These are phyloP conservation scores for Psilanteris sp. DNA, from an alignment of 1,140 invertebrate genomes.

Conservation along the genomic window DNA sequence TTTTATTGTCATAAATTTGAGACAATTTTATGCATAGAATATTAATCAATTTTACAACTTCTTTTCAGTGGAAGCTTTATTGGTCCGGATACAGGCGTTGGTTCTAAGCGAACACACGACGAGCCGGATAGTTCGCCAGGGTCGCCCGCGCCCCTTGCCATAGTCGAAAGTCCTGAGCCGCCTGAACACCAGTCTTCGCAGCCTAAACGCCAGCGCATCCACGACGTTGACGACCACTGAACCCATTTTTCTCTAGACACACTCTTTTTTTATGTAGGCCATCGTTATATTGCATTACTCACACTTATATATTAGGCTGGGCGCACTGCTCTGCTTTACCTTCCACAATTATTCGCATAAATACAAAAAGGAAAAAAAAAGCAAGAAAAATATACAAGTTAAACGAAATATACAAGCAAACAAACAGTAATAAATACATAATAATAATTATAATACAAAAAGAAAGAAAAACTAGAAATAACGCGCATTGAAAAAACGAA, in stretches of 20 bases:
- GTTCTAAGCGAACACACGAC: slow-evolving; percentile 70
- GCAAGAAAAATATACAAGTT: slow-evolving; percentile 4
- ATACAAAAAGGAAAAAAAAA: slow-evolving; percentile 19
- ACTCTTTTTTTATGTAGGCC: slow-evolving; percentile 74
- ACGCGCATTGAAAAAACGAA: slow-evolving; percentile 3
- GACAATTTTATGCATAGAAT: too few relatives aligned
- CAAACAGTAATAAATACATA: slow-evolving; percentile 23
- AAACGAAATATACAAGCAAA: slow-evolving; percentile 5
- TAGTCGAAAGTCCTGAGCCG: slow-evolving; percentile 78
- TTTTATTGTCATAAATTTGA: too few relatives aligned
- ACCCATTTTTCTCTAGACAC: slow-evolving; percentile 67
- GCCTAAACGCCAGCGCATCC: slow-evolving; percentile 75
- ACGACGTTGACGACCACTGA: slow-evolving; percentile 78
- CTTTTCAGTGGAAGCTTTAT: slow-evolving; percentile 76
- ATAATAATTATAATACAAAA: slow-evolving; percentile 15
- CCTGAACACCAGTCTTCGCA: slow-evolving; percentile 72
- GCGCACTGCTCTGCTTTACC: slow-evolving; percentile 32
- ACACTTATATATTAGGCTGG: slow-evolving; percentile 50
- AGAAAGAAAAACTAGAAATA: slow-evolving; percentile 7
- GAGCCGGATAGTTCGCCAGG: slow-evolving; percentile 77
- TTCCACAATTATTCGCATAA: slow-evolving; percentile 61
- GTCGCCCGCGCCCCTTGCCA: slow-evolving; percentile 76
- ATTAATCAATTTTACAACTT: too few relatives aligned
- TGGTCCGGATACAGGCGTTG: slow-evolving; percentile 74
- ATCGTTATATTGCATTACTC: slow-evolving; percentile 72